Evolutionary conservation across 2,113 vertebrate genomes (phyloP).

Genomic region (sheep (Ovis aries)): ARS-UI_Ramb_v3.0 NC_056061.1:57043001-57043500

Average conservation of each 20-base stretch:
- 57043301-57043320: neutral
- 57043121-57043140: neutral
- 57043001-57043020: conserved; percentile 18
- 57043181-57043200: neutral
- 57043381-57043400: neutral
- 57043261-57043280: neutral
- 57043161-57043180: neutral
- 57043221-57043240: neutral
- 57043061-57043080: conserved; percentile 99
- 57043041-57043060: conserved; percentile 98
- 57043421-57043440: neutral
- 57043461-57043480: neutral
- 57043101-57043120: conserved; percentile 75
- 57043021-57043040: conserved; percentile 93
- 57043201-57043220: neutral
- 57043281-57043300: neutral
- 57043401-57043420: neutral
- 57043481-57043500: neutral
- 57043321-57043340: neutral
- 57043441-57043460: neutral
- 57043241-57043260: neutral
- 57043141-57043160: neutral
- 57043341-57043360: neutral
- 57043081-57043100: conserved; percentile 95
- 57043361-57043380: neutral